Conservation (phyloP, 2,113 vertebrate species). For the Nymphicus hollandicus region DNA sequence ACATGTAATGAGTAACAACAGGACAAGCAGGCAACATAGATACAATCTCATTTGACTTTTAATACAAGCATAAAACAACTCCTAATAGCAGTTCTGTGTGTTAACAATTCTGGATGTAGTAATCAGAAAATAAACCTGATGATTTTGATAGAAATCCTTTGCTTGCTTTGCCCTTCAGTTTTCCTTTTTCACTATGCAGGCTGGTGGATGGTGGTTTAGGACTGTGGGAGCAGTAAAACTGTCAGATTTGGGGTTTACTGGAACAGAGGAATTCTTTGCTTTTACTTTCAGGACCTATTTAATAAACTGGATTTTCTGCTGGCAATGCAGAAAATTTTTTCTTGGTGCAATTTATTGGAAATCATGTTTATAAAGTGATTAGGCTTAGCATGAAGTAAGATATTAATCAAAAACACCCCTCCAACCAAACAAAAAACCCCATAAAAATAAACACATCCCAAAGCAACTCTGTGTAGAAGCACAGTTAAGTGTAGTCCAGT, state of each 20-base stretch:
- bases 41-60: background rate
- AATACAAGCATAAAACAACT: background rate
- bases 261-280: background rate
- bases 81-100: background rate
- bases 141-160: background rate
- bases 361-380: background rate
- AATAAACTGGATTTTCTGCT: background rate
- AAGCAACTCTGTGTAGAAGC: background rate
- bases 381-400: background rate
- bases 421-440: background rate
- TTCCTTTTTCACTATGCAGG: background rate
- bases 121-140: background rate
- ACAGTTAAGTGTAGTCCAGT: accelerated
- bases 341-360: background rate
- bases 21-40: background rate
- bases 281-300: background rate
- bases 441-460: background rate
- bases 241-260: background rate
- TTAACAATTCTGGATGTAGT: background rate
- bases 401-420: background rate
- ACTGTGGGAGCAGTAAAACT: background rate
- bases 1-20: background rate
- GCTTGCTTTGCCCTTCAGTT: background rate
- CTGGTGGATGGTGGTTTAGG: background rate
- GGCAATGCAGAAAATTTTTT: background rate